Conservation (phyloP, 2,797 vertebrate genomes). For the Gymnopithys bicolor region DNA sequence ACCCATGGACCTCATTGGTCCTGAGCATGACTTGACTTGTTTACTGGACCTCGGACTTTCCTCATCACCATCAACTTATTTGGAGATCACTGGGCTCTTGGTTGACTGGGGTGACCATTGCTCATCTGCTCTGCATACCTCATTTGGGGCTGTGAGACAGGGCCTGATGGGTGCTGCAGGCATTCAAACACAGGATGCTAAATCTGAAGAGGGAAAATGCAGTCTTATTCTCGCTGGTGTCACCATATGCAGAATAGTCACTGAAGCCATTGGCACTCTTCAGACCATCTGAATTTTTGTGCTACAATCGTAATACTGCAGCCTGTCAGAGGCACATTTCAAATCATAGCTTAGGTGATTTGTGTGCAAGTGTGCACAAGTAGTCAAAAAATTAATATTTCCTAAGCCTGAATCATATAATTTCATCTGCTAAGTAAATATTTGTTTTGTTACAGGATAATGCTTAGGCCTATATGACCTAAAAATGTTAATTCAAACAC, state of each 20-base stretch:
- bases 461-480: neutral
- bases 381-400: neutral
- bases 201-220: neutral
- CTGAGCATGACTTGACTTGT: neutral
- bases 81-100: neutral
- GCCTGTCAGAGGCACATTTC: neutral
- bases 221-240: neutral
- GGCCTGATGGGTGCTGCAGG: neutral
- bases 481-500: neutral
- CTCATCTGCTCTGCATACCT: neutral
- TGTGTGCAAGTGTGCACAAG: neutral
- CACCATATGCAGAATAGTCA: neutral
- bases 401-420: neutral
- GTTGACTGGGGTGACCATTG: fast-evolving
- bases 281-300: neutral
- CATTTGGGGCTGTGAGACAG: neutral
- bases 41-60: neutral
- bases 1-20: neutral
- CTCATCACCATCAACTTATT: neutral
- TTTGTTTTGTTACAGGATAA: neutral
- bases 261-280: neutral
- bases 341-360: neutral
- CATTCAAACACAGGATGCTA: neutral
- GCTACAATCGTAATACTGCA: neutral
- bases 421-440: neutral